Percentiles rank a stretch among this genome's conserved stretches.
These are phyloP conservation scores for Zosterops borbonicus DNA, from an alignment of 2,113 vertebrate species.

Conservation along the genomic window DNA sequence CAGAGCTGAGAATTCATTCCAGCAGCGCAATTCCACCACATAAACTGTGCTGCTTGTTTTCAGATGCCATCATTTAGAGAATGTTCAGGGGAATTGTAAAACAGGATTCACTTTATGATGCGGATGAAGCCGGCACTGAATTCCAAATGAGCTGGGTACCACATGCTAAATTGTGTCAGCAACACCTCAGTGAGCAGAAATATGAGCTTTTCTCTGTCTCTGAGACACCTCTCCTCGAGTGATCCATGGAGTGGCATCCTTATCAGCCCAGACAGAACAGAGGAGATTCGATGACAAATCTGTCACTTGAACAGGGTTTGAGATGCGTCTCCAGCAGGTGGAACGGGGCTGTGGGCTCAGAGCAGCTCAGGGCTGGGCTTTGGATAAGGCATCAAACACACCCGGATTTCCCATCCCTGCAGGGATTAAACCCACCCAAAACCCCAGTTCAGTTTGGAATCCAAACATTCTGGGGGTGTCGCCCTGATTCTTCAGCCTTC, in stretches of 20 bases:
- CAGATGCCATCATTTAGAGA: conserved; percentile 63
- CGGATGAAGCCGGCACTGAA: conserved; percentile 38
- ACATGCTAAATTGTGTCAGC: conserved; percentile 56
- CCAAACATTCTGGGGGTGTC: neutral
- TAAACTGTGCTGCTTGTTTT: conserved; percentile 49
- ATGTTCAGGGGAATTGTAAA: conserved; percentile 65
- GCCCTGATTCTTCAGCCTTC: too few relatives aligned
- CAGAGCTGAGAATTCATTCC: conserved; percentile 6
- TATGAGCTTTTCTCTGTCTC: conserved; percentile 41
- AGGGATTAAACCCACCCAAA: neutral
- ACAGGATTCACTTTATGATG: conserved; percentile 57
- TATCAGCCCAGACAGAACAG: conserved; percentile 40
- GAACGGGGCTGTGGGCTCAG: neutral
- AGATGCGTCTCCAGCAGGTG: neutral
- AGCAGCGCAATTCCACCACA: conserved; percentile 9
- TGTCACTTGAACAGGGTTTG: neutral
- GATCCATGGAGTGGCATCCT: conserved; percentile 47
- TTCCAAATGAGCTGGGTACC: conserved; percentile 32
- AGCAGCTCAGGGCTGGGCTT: neutral
- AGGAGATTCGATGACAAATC: conserved; percentile 31
- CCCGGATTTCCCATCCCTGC: neutral
- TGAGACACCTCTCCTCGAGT: conserved; percentile 41
- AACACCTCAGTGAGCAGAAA: conserved; percentile 61
- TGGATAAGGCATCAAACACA: neutral
- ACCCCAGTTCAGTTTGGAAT: rapidly evolving